Percentiles rank a stretch among this genome's conserved stretches.
phyloP scores from a whole-genome alignment of 2,888 invertebrate species.

The Spodoptera picta region DNA sequence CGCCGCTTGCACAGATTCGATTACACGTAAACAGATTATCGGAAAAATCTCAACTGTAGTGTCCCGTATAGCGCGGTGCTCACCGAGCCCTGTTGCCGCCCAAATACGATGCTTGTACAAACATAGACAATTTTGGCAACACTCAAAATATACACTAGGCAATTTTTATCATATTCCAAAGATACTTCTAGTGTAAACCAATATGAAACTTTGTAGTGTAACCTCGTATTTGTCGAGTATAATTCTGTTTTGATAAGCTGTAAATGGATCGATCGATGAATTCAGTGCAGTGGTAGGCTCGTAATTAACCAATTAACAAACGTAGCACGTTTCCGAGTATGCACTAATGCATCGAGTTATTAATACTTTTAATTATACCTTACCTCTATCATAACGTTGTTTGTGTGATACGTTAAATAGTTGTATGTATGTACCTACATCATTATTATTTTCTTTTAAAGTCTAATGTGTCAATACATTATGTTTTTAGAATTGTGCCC shows the following conservation, averaged over 20 bases:
- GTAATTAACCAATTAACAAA: conserved; percentile 29
- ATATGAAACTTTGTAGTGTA: conserved; percentile 12
- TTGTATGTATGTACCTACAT: too few species aligned
- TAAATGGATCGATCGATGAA: neutral
- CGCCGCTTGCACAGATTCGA: conserved; percentile 52
- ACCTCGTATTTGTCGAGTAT: neutral
- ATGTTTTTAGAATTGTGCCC: conserved; percentile 32
- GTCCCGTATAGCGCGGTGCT: conserved; percentile 13
- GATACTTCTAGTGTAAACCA: neutral
- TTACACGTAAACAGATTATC: conserved; percentile 67
- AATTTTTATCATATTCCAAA: conserved; percentile 13
- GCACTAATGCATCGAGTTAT: conserved; percentile 1
- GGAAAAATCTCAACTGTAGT: conserved; percentile 61
- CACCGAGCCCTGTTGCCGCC: neutral
- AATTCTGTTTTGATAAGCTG: neutral
- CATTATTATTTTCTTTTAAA: too few species aligned
- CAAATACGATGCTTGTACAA: neutral
- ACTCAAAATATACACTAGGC: conserved; percentile 16
- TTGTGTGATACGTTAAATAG: neutral
- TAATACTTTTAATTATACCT: conserved; percentile 4
- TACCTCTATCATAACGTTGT: neutral
- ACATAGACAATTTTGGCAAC: conserved; percentile 11
- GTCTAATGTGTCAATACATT: neutral
- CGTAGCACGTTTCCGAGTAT: conserved; percentile 14
- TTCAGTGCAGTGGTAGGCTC: neutral